These are phyloP conservation scores for Brachystomella parvula DNA, from an alignment of 1,140 invertebrate genomes.

Conservation along the genomic window DNA sequence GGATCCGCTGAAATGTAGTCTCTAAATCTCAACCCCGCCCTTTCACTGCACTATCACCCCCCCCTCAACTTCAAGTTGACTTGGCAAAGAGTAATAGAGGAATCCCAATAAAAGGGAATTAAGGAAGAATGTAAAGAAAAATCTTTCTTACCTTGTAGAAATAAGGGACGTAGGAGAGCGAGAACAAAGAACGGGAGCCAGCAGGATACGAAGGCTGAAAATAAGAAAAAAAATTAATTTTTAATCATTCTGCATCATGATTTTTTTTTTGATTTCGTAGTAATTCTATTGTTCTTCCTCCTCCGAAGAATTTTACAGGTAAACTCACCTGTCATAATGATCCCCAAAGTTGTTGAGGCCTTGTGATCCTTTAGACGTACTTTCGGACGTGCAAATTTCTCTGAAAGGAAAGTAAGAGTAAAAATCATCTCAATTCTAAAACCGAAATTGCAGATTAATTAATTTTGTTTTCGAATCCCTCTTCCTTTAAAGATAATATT, in stretches of 20 bases:
- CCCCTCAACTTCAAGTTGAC: neutral
- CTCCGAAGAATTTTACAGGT: neutral
- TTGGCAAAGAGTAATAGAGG: neutral
- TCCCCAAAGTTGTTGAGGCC: slow-evolving; percentile 90
- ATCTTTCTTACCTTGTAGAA: slow-evolving; percentile 40
- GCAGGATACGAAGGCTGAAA: slow-evolving; percentile 58
- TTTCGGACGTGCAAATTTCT: slow-evolving; percentile 29
- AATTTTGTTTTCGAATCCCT: neutral
- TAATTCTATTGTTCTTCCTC: neutral
- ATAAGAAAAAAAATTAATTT: neutral
- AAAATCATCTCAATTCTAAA: slow-evolving; percentile 5
- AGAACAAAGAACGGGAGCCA: slow-evolving; percentile 96
- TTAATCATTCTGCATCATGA: neutral
- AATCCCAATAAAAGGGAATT: neutral
- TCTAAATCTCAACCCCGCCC: too few relatives aligned
- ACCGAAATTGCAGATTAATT: neutral
- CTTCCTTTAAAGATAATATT: too few relatives aligned
- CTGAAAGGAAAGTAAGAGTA: slow-evolving; percentile 24
- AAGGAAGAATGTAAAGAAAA: neutral
- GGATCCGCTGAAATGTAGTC: neutral
- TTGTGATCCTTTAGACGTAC: slow-evolving; percentile 60
- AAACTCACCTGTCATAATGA: slow-evolving; percentile 71
- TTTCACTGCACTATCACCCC: neutral
- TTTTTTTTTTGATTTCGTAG: neutral
- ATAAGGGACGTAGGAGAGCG: slow-evolving; percentile 77